These are phyloP conservation scores for Halocaridina rubra DNA, from an alignment of 2,888 invertebrate species.

Conservation along the genomic window DNA sequence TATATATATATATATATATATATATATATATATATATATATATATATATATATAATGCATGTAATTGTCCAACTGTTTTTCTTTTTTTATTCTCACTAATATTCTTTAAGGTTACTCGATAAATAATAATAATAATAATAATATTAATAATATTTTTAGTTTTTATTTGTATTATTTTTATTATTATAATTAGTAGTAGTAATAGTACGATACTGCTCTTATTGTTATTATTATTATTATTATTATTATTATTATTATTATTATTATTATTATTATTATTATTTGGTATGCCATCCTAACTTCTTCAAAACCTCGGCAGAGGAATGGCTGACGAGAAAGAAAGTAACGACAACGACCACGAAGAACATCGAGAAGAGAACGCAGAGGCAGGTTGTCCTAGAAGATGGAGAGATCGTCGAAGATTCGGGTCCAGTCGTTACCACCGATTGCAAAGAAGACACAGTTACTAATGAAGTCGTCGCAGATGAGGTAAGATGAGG, in stretches of 20 bases:
- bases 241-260: not conserved
- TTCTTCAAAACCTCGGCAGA: constrained; percentile 73
- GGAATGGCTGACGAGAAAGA: constrained; percentile 92
- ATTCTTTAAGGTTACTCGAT: no score
- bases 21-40: no score
- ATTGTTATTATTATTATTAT: not conserved
- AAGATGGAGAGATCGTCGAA: constrained; percentile 89
- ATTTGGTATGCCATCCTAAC: not conserved
- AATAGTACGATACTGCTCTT: no score
- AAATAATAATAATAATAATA: no score
- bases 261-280: not conserved
- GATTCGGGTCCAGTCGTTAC: constrained; percentile 80
- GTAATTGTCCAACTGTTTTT: no score
- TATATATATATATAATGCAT: no score
- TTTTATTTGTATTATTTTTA: no score
- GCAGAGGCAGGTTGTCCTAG: constrained; percentile 84
- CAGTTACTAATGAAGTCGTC: constrained; percentile 88
- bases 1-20: no score
- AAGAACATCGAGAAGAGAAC: constrained; percentile 91
- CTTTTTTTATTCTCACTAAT: no score
- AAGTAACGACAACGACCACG: constrained; percentile 88
- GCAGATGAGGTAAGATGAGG: constrained; percentile 55
- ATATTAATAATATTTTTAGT: no score
- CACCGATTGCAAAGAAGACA: constrained; percentile 71
- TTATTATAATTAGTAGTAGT: no score